Evolutionary conservation across 2,113 vertebrate genomes (phyloP).

Genomic region (Sinosuthora webbiana): DNA sequence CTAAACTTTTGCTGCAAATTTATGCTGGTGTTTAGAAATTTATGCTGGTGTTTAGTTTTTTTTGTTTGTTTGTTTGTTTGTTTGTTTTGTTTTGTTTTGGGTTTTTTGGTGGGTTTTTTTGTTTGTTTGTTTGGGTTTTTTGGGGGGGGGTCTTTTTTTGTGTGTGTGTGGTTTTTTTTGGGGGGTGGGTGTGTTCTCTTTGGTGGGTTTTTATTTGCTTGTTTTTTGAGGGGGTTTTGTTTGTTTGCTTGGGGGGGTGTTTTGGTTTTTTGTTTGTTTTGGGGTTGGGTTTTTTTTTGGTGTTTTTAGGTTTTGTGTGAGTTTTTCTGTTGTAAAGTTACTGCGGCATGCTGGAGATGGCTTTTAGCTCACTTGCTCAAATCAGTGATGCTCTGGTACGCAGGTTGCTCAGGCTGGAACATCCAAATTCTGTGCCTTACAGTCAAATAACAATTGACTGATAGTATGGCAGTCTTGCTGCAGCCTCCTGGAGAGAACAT

Average conservation of each 20-base stretch:
- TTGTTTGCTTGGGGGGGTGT: no score
- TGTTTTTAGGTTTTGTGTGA: neutral
- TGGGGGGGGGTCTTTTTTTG: no score
- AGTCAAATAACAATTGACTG: neutral
- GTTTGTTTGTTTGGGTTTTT: no score
- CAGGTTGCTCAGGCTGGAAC: neutral
- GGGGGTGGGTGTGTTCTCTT: no score
- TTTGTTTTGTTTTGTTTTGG: neutral
- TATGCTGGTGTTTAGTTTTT: no score
- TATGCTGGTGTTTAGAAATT: neutral
- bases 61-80: no score
- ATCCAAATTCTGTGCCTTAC: neutral
- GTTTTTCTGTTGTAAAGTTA: neutral
- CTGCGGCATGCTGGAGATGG: neutral
- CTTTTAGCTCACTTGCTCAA: neutral
- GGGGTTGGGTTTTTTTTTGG: no score
- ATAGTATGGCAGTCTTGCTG: neutral
- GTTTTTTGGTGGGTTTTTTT: no score
- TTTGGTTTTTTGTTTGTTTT: neutral
- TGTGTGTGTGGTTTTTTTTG: neutral
- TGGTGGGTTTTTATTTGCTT: neutral
- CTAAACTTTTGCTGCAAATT: neutral
- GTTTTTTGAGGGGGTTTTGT: no score
- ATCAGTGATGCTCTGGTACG: neutral
- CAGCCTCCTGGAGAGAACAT: neutral